Conservation (phyloP, 2,797 vertebrate species). For the Glossophaga mutica region DNA sequence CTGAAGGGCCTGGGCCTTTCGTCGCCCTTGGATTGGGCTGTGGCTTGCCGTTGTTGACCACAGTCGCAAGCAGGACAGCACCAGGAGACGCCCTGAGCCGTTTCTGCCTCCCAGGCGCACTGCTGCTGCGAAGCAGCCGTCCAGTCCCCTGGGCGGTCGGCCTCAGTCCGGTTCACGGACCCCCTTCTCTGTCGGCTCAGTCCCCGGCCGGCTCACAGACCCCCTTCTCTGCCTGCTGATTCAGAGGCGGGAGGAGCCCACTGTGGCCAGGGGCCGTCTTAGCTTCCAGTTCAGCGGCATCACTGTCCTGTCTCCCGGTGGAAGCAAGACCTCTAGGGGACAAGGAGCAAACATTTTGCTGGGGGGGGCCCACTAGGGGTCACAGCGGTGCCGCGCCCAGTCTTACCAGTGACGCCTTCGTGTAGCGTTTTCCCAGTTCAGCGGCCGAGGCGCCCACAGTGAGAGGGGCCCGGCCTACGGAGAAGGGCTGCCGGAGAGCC, state of each 20-base stretch:
- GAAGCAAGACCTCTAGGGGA: not conserved
- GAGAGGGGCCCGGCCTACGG: not conserved
- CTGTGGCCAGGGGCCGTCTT: not conserved
- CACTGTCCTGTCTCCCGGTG: not conserved
- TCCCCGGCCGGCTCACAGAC: too few species aligned
- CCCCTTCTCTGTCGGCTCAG: not conserved
- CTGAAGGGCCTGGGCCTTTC: not conserved
- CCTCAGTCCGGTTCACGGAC: not conserved
- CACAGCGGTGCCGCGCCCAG: not conserved
- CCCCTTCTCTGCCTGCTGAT: not conserved
- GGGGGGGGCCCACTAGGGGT: not conserved
- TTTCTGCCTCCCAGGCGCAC: too few species aligned
- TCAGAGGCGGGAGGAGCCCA: not conserved
- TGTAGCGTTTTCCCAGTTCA: not conserved
- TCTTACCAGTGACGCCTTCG: not conserved
- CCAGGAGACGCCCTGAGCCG: not conserved
- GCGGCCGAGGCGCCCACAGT: rapidly evolving
- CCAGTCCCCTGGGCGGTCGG: too few species aligned
- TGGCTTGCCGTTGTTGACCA: not conserved
- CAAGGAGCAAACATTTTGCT: not conserved
- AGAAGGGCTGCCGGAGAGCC: not conserved
- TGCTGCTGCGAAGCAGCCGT: too few species aligned
- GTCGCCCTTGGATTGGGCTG: not conserved
- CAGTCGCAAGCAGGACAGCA: not conserved
- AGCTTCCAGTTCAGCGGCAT: too few species aligned